Conservation (phyloP, 2,888 invertebrate genomes). For the Aplocera efformata region DNA sequence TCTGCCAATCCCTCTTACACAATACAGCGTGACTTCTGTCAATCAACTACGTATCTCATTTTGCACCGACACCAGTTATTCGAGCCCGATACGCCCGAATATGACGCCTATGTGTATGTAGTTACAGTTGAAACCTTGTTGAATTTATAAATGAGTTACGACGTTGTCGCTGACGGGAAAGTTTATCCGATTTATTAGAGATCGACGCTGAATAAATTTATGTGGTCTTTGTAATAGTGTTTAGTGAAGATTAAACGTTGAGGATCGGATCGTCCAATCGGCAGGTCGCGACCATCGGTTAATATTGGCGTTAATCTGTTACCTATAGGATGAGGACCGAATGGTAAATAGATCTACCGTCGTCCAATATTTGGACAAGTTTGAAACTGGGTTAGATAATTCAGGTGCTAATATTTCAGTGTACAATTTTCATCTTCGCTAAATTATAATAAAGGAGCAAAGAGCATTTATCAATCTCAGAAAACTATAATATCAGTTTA, state of each 20-base stretch:
- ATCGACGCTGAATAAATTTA: slow-evolving; percentile 67
- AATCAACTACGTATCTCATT: slow-evolving; percentile 56
- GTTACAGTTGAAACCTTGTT: slow-evolving; percentile 32
- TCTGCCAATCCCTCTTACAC: slow-evolving; percentile 52
- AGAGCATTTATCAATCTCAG: no score
- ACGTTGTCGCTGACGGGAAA: slow-evolving; percentile 40
- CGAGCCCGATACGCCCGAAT: slow-evolving; percentile 29
- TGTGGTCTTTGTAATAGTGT: slow-evolving; percentile 66
- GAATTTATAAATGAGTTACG: slow-evolving; percentile 28
- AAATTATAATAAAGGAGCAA: no score
- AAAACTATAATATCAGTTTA: no score
- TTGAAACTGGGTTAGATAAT: slow-evolving; percentile 23
- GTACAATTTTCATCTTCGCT: no score
- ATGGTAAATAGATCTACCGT: slow-evolving; percentile 62
- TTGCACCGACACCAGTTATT: slow-evolving; percentile 42
- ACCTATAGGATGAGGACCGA: slow-evolving; percentile 52
- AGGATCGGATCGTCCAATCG: slow-evolving; percentile 46
- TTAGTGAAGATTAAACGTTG: slow-evolving; percentile 62
- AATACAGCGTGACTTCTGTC: slow-evolving; percentile 62
- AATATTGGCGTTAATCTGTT: slow-evolving; percentile 69
- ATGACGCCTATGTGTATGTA: slow-evolving; percentile 27
- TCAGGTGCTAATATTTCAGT: slow-evolving; percentile 18
- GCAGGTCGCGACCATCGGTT: slow-evolving; percentile 55
- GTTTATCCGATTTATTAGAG: slow-evolving; percentile 64
- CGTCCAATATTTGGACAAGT: slow-evolving; percentile 49